Evolutionary conservation across 2,888 invertebrate species (phyloP), one percentile per base, ranked within the genome.

Genomic region (Hyles lineata): DNA sequence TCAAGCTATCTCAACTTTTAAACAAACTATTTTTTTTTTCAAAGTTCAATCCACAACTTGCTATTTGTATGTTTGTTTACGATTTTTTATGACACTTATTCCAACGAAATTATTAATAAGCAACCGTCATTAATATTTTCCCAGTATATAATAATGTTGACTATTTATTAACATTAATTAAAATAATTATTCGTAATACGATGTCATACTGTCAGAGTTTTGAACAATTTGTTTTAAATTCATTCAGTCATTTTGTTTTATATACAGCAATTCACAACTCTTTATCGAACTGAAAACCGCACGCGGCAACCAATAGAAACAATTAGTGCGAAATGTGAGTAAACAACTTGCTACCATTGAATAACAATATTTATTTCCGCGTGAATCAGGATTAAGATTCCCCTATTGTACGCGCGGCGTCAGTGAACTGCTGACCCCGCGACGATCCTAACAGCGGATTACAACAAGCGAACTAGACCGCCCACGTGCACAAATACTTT

Each of bases 401-500:
- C 80, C 89, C 85, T 89, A 85, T 88, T 84, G 83, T 80, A 77
- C 78, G 75, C 78, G 80, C 80, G 80, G 85, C 84, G 83, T 82
- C 83, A 80, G 80, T 88, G 90, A 89, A 89, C 91, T 84, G 83
- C 78, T 90, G 92, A 93, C 92, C 92, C 88, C 87, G 77, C 80
- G 82, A 79, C 77, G 74, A 71, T 83, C 83, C 83, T 86, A 85
- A 89, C 88, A 87, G 85, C 85, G 83, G 87, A 89, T 89, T 87
- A 91, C 87, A 86, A 87, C 50, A 67, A 85, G 87, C 86, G 87
- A 92, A 92, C 93, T 89, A 89, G 92, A 90, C 90, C 92, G 92
- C 92, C 93, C 90, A 93, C 93, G 84, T 82, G 78, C 81, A 77
- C 79, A 80, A 85, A 85, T 82, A 81, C 83, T 84, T 83, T 81